Evolutionary conservation across 2,797 vertebrate species (phyloP).

Genomic region (Lagocephalus sceleratus): DNA sequence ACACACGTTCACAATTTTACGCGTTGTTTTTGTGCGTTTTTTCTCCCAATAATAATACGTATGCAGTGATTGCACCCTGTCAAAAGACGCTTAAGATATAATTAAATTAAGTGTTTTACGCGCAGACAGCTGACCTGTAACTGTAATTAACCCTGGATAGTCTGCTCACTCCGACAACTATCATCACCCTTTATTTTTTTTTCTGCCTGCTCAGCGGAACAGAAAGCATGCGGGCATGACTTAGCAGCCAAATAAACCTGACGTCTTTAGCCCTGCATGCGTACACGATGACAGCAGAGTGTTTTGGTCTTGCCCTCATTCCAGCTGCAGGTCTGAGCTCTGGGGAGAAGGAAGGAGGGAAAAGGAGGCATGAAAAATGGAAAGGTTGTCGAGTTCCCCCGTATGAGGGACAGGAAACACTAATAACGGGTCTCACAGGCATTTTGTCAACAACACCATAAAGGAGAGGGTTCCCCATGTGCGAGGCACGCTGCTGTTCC

Average conservation of each 20-base stretch:
- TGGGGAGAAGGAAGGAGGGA: background rate
- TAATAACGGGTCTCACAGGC: slow-evolving; percentile 57
- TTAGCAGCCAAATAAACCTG: slow-evolving; percentile 6
- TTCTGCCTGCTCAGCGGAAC: slow-evolving; percentile 39
- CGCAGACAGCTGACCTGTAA: slow-evolving; percentile 15
- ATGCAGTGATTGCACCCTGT: slow-evolving; percentile 13
- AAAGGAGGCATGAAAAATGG: background rate
- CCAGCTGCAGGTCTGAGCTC: slow-evolving; percentile 11
- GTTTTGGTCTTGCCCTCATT: slow-evolving; percentile 25
- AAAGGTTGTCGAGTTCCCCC: slow-evolving; percentile 27
- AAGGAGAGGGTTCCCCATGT: slow-evolving; percentile 39
- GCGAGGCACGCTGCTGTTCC: slow-evolving; percentile 23
- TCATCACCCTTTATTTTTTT: slow-evolving; percentile 32
- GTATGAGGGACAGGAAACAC: slow-evolving; percentile 57
- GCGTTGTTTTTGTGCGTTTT: background rate
- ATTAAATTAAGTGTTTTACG: slow-evolving; percentile 42
- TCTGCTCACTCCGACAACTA: slow-evolving; percentile 33
- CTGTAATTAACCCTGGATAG: slow-evolving; percentile 33
- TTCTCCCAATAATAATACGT: background rate
- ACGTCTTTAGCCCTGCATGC: background rate
- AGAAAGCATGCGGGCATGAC: slow-evolving; percentile 2
- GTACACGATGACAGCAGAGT: slow-evolving; percentile 27
- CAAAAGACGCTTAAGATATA: slow-evolving; percentile 16
- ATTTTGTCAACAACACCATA: slow-evolving; percentile 61
- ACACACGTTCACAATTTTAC: background rate